phyloP scores from a whole-genome alignment of 2,797 vertebrate species.

The Anolis apletophallus region DNA sequence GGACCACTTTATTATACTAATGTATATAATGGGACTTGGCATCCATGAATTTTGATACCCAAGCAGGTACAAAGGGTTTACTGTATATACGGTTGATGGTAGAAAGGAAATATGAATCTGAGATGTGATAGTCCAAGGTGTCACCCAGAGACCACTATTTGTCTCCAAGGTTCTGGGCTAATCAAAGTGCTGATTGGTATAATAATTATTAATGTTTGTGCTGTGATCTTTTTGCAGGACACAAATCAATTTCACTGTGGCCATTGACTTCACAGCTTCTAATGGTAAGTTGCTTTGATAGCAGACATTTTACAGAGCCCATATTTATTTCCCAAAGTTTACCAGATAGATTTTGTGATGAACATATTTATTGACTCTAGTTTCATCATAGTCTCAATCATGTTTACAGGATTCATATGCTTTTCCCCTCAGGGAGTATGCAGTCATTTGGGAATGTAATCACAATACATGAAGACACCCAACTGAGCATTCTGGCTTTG shows the following conservation, averaged over 20 bases:
- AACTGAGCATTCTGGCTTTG: too few species aligned
- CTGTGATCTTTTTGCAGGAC: slow-evolving; percentile 79
- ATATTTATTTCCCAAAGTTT: not conserved
- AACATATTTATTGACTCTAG: not conserved
- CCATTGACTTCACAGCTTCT: slow-evolving; percentile 97
- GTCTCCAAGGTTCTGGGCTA: not conserved
- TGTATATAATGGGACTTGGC: too few species aligned
- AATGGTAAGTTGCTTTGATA: slow-evolving; percentile 86
- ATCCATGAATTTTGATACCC: too few species aligned
- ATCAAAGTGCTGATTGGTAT: not conserved
- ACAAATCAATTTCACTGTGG: slow-evolving; percentile 98
- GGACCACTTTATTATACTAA: too few species aligned
- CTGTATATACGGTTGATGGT: not conserved
- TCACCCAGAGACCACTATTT: not conserved
- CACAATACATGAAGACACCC: too few species aligned
- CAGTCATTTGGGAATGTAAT: not conserved
- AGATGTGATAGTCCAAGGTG: not conserved
- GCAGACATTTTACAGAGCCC: not conserved
- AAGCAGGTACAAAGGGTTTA: too few species aligned
- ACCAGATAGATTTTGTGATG: not conserved
- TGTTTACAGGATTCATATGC: not conserved
- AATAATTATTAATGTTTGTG: not conserved
- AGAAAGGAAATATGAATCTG: not conserved
- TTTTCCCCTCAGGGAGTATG: not conserved
- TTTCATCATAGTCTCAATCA: not conserved